Evolutionary conservation across 1,140 invertebrate species (phyloP).

Genomic region (Zaprionus kolodkinae): DNA sequence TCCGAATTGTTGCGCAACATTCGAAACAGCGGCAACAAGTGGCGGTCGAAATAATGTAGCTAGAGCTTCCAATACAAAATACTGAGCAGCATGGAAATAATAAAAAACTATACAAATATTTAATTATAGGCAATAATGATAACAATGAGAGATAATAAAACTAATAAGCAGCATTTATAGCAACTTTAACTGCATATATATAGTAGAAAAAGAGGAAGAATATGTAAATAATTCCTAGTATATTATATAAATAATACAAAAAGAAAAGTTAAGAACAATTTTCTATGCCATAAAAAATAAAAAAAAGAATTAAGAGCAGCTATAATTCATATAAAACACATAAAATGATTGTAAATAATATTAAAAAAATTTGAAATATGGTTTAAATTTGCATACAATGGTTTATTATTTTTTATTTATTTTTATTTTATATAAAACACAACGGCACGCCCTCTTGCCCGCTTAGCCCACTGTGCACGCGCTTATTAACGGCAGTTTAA

Average conservation of each 20-base stretch:
- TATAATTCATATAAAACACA: too few relatives aligned
- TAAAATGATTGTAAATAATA: too few relatives aligned
- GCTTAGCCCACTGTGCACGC: conserved; percentile 9
- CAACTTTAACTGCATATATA: too few relatives aligned
- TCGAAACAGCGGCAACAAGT: conserved; percentile 68
- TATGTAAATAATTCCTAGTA: neutral
- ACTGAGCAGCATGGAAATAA: neutral
- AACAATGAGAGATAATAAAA: neutral
- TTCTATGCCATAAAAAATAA: too few relatives aligned
- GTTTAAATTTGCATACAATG: too few relatives aligned
- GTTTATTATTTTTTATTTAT: too few relatives aligned
- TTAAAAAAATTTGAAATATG: too few relatives aligned
- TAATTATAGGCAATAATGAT: neutral
- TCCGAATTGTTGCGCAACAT: conserved; percentile 47
- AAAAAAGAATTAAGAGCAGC: too few relatives aligned
- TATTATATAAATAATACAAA: too few relatives aligned
- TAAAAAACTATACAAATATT: neutral
- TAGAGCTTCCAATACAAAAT: neutral
- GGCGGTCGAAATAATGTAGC: conserved; percentile 40
- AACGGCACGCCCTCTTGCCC: too few relatives aligned
- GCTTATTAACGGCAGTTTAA: conserved; percentile 14
- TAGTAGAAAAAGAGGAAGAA: neutral
- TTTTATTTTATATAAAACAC: neutral
- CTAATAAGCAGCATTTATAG: too few relatives aligned
- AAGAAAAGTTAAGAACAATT: too few relatives aligned